Base-by-base conservation (phyloP, 2,113 vertebrate genomes). In the Poicephalus meyeri region DNA sequence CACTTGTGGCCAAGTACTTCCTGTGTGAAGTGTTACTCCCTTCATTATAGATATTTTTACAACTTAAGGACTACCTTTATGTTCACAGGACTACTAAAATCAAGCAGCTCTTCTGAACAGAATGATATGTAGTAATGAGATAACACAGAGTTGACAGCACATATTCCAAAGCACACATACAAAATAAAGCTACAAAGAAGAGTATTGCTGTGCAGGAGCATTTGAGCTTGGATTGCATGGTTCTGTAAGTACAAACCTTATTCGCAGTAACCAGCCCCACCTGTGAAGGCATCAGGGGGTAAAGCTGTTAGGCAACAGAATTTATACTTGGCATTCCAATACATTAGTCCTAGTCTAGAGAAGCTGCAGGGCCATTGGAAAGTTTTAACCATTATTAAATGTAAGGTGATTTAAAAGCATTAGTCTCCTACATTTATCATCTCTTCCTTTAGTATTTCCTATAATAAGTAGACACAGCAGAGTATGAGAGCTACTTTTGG, bases 191-290 rank as follows among this genome's bases (percentile, higher is more conserved):
- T 90, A 86, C 81, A 78, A 86, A 93, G 65, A 81, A 97, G 93
- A 97, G 33, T 41, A 91, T 13, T 46, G 95, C 96, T 97, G 95
- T 89, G 96, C 95, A 95, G 94, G 96, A 95, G 96, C 95, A 24
- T 61, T 52, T 84, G 3, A 95, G 97, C 96, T 98, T 95, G 35
- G n/a, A 47, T 85, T 44, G 91, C 89, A 96, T 94, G 96, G 53
- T 79, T 93, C 66, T 88, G 89, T 61, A 29, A 94, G 97, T 98
- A 99, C 99, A 98, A 99, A 99, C 99, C 99, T 99, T 98, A 98
- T 89, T 97, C 96, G 97, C 97, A 98, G 98, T 86, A 95, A 97
- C 95, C 95, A 97, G 98, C 98, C 99, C 98, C 99, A 98, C 98
- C 99, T 99, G 99, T 95, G 98, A 97, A 99, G 97, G 98, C 91